A percentile compares a stretch with the other conserved stretches of the same genome.
These are phyloP conservation scores for Sarcophaga rosellei DNA, from an alignment of 2,888 invertebrate species.

Conservation along the genomic window DNA sequence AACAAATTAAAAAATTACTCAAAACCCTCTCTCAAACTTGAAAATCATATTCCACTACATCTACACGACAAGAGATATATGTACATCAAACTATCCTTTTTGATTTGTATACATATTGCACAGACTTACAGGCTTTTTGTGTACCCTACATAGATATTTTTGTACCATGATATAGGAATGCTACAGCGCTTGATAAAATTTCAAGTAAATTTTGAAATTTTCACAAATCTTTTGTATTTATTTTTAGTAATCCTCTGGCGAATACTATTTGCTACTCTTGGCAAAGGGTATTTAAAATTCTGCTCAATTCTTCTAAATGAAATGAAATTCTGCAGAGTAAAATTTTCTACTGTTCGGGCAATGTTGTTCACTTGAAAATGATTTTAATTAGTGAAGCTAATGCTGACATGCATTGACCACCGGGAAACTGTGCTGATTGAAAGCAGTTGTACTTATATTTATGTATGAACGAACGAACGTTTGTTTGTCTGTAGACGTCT, in stretches of 20 bases:
- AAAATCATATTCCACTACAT: background rate
- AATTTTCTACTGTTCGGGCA: conserved; percentile 9
- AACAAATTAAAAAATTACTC: conserved; percentile 69
- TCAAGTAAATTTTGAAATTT: too few species aligned
- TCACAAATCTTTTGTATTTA: too few species aligned
- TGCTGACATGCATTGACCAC: conserved; percentile 65
- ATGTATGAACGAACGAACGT: conserved; percentile 19
- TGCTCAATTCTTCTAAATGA: background rate
- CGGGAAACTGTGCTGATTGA: conserved; percentile 59
- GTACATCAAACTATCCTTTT: background rate
- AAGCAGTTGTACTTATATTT: conserved; percentile 17
- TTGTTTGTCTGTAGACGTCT: conserved; percentile 48
- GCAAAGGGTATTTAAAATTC: background rate
- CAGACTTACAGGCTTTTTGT: too few species aligned
- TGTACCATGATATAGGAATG: too few species aligned
- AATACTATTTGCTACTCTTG: background rate
- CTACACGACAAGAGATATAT: background rate
- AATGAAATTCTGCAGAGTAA: background rate
- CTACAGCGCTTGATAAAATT: too few species aligned
- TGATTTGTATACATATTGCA: background rate
- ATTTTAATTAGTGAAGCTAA: conserved; percentile 67
- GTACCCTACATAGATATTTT: too few species aligned
- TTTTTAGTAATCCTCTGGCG: too few species aligned
- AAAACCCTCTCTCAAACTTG: conserved; percentile 44
- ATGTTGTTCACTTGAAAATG: conserved; percentile 60